A percentile compares a stretch with the other conserved stretches of the same genome.
These are phyloP conservation scores for Colinus virginianus DNA, from an alignment of 2,113 vertebrate genomes.

Conservation along the genomic window DNA sequence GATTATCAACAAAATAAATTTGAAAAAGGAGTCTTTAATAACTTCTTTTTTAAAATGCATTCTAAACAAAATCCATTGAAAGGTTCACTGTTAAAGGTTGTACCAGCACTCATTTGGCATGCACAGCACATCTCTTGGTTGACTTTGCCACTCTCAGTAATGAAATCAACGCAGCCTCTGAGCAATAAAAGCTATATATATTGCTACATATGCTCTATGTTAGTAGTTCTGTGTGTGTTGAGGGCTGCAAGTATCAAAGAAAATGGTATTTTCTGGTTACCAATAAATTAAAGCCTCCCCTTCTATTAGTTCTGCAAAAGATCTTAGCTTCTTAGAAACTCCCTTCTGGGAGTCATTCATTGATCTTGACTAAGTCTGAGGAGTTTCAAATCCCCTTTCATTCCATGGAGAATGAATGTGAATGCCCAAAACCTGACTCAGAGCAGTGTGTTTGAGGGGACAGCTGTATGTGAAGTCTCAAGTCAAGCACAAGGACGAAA, in stretches of 20 bases:
- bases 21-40: neutral
- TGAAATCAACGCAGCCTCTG: neutral
- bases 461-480: neutral
- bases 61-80: conserved; percentile 19
- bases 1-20: conserved; percentile 1
- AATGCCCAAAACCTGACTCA: neutral
- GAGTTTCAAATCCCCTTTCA: conserved; percentile 13
- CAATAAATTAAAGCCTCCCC: conserved; percentile 41
- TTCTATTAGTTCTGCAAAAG: conserved; percentile 48
- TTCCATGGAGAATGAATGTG: conserved; percentile 48
- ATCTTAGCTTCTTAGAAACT: conserved; percentile 9
- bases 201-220: conserved; percentile 3
- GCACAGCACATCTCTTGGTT: neutral
- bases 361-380: conserved; percentile 32
- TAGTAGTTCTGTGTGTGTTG: neutral
- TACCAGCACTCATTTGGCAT: neutral
- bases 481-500: neutral
- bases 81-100: neutral
- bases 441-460: neutral
- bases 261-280: conserved; percentile 25
- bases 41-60: neutral
- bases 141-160: neutral
- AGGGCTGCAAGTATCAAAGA: neutral
- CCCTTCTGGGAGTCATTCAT: conserved; percentile 27
- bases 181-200: conserved; percentile 12